These are phyloP conservation scores for Irena cyanogastra DNA, from an alignment of 2,113 vertebrate genomes.

Conservation along the genomic window DNA sequence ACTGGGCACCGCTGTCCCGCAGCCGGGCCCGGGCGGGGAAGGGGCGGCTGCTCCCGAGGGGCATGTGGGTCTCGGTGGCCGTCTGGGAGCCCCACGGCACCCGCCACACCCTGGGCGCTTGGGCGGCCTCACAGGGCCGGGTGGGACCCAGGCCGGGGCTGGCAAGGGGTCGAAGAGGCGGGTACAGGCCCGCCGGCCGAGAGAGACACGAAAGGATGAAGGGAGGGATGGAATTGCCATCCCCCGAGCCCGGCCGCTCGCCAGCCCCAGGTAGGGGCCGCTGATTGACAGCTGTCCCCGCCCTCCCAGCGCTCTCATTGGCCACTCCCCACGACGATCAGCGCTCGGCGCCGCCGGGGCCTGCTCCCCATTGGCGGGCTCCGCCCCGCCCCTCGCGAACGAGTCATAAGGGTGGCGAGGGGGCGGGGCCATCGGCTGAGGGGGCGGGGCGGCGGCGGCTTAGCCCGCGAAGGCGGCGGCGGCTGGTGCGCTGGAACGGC, in stretches of 20 bases:
- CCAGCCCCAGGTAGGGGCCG: background rate
- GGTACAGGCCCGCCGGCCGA: fast-evolving
- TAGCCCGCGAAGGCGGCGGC: constrained; percentile 4
- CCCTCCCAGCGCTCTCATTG: background rate
- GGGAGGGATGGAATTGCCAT: background rate
- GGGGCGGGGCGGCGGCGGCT: background rate
- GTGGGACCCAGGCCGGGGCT: fast-evolving
- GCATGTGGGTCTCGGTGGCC: fast-evolving
- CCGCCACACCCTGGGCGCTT: fast-evolving
- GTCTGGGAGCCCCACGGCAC: background rate
- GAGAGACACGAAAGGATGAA: background rate
- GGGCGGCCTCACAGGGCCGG: fast-evolving
- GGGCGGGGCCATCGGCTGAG: background rate
- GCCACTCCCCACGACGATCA: background rate
- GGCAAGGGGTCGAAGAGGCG: fast-evolving
- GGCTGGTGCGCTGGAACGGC: background rate
- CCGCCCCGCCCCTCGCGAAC: background rate
- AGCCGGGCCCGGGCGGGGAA: background rate
- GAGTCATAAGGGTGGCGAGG: background rate
- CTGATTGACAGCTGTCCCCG: background rate
- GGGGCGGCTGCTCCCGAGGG: background rate
- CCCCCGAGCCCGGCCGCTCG: background rate
- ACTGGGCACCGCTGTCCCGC: fast-evolving
- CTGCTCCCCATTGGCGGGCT: background rate
- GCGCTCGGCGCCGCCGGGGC: fast-evolving